Conservation (phyloP, 2,888 invertebrate species). For the Rhimphoctona megacephalus region DNA sequence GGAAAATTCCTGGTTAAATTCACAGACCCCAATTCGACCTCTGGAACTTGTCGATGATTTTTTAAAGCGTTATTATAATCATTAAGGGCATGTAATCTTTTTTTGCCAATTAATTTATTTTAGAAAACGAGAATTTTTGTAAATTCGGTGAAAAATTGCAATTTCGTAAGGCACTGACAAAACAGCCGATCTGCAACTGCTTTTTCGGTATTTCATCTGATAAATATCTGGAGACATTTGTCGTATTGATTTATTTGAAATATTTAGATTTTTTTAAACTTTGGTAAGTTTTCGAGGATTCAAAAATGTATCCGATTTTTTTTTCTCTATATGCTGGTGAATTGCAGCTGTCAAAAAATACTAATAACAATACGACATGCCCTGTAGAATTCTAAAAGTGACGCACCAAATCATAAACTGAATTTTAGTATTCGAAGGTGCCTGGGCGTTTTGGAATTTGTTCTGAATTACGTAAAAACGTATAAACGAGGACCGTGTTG, state of each 20-base stretch:
- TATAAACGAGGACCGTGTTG: no score
- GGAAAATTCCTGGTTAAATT: neutral
- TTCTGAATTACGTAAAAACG: no score
- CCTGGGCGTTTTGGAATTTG: neutral
- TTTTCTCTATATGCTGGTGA: neutral
- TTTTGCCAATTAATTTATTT: no score
- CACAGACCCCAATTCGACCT: neutral
- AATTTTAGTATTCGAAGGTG: neutral
- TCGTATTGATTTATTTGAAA: neutral
- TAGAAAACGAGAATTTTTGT: no score
- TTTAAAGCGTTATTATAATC: neutral
- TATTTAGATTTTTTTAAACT: neutral
- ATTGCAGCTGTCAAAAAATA: neutral
- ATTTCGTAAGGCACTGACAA: neutral
- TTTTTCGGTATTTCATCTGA: no score
- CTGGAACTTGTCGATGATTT: neutral
- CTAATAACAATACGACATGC: neutral
- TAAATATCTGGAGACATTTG: no score
- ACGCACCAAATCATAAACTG: neutral
- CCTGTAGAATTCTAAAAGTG: neutral
- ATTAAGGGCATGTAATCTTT: neutral
- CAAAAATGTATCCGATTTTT: neutral
- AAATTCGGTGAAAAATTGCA: neutral
- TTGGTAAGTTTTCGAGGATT: neutral
- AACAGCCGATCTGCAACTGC: neutral